Conservation (phyloP, 2,888 invertebrate genomes). For the Aleiodes leptofemur region DNA sequence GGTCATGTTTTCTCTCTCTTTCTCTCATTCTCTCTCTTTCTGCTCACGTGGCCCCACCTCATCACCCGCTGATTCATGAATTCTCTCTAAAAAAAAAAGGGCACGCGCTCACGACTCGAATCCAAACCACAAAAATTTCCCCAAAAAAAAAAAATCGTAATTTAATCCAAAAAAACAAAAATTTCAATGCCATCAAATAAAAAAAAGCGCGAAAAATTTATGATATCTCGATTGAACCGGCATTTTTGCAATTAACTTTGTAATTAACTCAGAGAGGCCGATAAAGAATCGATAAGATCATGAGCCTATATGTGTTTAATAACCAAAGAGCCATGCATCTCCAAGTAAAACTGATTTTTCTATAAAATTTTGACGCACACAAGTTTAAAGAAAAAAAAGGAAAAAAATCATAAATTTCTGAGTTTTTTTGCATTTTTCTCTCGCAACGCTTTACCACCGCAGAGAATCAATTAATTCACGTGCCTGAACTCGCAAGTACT, state of each 20-base stretch:
- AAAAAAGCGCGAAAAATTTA: slow-evolving; percentile 22
- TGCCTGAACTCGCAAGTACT: slow-evolving; percentile 20
- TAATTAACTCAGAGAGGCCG: slow-evolving; percentile 41
- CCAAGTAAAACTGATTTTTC: slow-evolving; percentile 25
- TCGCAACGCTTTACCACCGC: neutral
- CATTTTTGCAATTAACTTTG: slow-evolving; percentile 46
- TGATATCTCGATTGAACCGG: slow-evolving; percentile 23
- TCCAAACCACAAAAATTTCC: neutral
- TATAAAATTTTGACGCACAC: slow-evolving; percentile 23
- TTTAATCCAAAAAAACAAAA: too few species aligned
- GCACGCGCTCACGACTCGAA: slow-evolving; percentile 1
- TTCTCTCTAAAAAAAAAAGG: slow-evolving; percentile 17
- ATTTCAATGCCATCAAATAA: neutral
- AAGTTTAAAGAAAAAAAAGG: neutral
- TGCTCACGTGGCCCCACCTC: slow-evolving; percentile 25
- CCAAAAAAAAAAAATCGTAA: too few species aligned
- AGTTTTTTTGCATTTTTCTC: neutral
- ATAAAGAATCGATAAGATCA: slow-evolving; percentile 39
- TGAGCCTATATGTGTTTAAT: slow-evolving; percentile 26
- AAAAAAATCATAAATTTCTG: neutral
- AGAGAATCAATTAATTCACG: slow-evolving; percentile 56
- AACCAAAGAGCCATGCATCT: slow-evolving; percentile 10
- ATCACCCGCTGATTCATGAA: slow-evolving; percentile 49
- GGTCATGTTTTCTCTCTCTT: slow-evolving; percentile 27
- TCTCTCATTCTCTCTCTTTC: neutral